phyloP scores from a whole-genome alignment of 2,113 vertebrate species.

The Panthera uncia region DNA sequence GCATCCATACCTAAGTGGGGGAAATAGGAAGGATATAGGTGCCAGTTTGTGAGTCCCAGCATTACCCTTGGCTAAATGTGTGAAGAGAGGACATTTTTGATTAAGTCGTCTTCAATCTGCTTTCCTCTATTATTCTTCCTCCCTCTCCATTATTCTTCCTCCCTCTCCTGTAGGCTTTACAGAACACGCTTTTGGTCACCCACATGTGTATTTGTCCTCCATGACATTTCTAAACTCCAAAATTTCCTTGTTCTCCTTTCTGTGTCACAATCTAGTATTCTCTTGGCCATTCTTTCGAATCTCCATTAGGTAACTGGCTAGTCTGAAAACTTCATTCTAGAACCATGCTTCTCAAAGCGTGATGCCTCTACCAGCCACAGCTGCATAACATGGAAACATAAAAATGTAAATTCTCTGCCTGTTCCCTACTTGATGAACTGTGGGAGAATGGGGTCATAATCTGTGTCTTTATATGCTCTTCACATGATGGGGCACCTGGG shows the following conservation, averaged over 20 bases:
- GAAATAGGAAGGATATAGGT: background rate
- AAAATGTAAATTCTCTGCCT: background rate
- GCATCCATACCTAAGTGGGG: background rate
- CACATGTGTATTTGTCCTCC: background rate
- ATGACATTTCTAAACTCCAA: background rate
- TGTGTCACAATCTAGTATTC: background rate
- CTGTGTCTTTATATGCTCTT: background rate
- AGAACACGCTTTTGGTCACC: background rate
- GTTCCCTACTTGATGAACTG: background rate
- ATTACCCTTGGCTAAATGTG: background rate
- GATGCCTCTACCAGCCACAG: background rate
- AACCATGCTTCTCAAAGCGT: background rate
- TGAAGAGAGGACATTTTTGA: background rate
- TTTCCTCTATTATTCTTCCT: background rate
- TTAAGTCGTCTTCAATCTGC: background rate
- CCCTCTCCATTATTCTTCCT: background rate
- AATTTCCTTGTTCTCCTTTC: background rate
- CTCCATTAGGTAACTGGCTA: background rate
- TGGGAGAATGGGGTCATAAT: background rate
- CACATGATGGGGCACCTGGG: background rate
- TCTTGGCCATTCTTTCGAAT: background rate
- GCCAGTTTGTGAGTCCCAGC: background rate
- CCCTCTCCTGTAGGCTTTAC: background rate
- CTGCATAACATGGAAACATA: background rate
- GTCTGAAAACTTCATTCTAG: conserved; percentile 13